Base-by-base conservation (phyloP, 2,113 vertebrate genomes). In the Albula goreensis region DNA sequence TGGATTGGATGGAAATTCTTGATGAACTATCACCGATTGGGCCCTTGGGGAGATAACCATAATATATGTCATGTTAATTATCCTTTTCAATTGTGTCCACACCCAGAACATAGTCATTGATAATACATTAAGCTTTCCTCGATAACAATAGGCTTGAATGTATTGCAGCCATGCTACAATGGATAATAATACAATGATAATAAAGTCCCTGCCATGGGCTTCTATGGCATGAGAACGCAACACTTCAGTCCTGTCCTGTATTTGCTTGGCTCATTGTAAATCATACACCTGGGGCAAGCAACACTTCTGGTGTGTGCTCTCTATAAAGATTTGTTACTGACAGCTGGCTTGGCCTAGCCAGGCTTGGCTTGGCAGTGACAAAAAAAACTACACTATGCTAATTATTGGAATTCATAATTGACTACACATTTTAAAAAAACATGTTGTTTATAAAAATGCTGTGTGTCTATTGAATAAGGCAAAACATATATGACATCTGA, bases 11-110 rank as follows among this genome's bases (percentile, higher is more conserved):
- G 19, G 92, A 81, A 0, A 52, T 96, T 90, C 96, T 91, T 5
- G 84, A 92, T 4, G 95, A 96, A 92, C 94, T 93, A 82, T 96
- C 95, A 53, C 96, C 96, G 0, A 96, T 93, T 25, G 85, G 87
- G 22, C 53, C 93, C 97, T 98, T 81, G 87, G 88, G 92, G 95
- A 49, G 89, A 6, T 92, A 81, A 90, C 88, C n/a, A 80, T 63
- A 52, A 66, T 5, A 48, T 50, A 49, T 19, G 3, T 17, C 12
- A 17, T 2, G 5, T 66, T 81, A 3, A 60, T 63, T 66, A 85
- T 66, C 17, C 57, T 19, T 8, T 60, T 63, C 31, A 60, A 13
- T 48, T 63, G 6, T 31, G 70, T 74, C 70, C 70, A 74, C 17
- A 70, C 70, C 19, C n/a, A 74, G 70, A n/a, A 74, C 19, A 22